A percentile compares a stretch with the other conserved stretches of the same genome.
These are phyloP conservation scores for Chironomus riparius DNA, from an alignment of 2,888 invertebrate genomes.

Conservation along the genomic window DNA sequence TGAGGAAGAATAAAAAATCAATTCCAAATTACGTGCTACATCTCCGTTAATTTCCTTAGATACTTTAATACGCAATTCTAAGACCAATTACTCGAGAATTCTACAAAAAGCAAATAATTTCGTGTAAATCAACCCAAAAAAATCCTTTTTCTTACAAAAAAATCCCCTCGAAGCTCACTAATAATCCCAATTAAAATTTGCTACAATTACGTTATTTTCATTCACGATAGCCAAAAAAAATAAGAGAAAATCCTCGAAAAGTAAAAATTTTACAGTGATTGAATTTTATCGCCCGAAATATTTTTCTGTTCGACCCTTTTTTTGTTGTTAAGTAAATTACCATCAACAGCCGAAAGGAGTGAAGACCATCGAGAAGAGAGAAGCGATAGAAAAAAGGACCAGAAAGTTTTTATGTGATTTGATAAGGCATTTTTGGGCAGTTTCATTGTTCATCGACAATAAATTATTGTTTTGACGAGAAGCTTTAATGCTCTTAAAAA, in stretches of 20 bases:
- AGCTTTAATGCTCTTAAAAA: not conserved
- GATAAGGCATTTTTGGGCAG: not conserved
- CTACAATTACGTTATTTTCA: too few relatives aligned
- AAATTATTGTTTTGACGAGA: conserved; percentile 23
- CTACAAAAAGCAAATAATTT: too few relatives aligned
- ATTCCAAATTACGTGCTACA: too few relatives aligned
- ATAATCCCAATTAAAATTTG: too few relatives aligned
- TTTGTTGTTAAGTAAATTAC: conserved; percentile 1
- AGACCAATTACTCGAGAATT: too few relatives aligned
- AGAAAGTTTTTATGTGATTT: not conserved
- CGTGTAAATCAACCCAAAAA: too few relatives aligned
- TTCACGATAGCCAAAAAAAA: not conserved
- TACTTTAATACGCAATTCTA: too few relatives aligned
- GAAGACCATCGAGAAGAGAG: not conserved
- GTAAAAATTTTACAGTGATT: not conserved
- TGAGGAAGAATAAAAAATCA: too few relatives aligned
- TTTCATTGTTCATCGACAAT: not conserved
- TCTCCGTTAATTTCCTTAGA: too few relatives aligned
- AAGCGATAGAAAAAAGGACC: not conserved
- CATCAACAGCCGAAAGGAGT: not conserved
- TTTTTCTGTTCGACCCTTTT: not conserved
- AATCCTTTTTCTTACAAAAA: too few relatives aligned
- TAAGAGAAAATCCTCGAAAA: not conserved
- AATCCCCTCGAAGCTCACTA: too few relatives aligned
- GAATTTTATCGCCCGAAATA: conserved; percentile 5